phyloP scores from a whole-genome alignment of 2,888 invertebrate genomes.

The Steinernema hermaphroditum region DNA sequence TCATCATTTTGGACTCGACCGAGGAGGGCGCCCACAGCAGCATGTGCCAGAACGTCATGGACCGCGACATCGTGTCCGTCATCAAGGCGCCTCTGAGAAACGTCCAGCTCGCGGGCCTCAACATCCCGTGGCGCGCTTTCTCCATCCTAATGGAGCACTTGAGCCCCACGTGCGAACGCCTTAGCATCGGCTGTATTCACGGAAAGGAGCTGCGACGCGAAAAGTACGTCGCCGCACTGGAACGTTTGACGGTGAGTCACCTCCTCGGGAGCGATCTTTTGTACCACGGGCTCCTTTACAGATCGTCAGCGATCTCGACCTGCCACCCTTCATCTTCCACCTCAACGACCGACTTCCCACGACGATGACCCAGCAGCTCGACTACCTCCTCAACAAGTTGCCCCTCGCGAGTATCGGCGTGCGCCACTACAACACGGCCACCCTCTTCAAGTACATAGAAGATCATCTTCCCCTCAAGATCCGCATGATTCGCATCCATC shows the following conservation, averaged over 20 bases:
- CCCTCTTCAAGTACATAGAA: constrained; percentile 47
- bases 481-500: constrained; percentile 43
- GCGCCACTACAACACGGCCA: constrained; percentile 49
- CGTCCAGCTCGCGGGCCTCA: constrained; percentile 41
- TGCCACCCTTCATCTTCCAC: constrained; percentile 48
- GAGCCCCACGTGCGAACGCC: constrained; percentile 34
- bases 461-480: constrained; percentile 42
- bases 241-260: constrained; percentile 34
- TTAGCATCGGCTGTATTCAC: constrained; percentile 48
- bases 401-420: constrained; percentile 42
- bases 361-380: constrained; percentile 34
- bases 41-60: background rate
- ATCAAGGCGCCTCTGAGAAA: background rate
- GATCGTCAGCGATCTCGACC: constrained; percentile 42
- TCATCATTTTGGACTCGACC: constrained; percentile 14
- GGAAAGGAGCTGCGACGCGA: constrained; percentile 42
- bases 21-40: constrained; percentile 12
- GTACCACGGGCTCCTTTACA: background rate
- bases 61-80: background rate
- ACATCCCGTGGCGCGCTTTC: constrained; percentile 42
- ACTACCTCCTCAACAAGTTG: constrained; percentile 36
- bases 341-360: constrained; percentile 43
- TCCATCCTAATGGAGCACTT: constrained; percentile 36
- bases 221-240: constrained; percentile 38
- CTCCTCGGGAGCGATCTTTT: background rate